A percentile compares a stretch with the other conserved stretches of the same genome.
Evolutionary conservation across 2,797 vertebrate genomes (phyloP).

Genomic region (Artibeus lituratus): DNA sequence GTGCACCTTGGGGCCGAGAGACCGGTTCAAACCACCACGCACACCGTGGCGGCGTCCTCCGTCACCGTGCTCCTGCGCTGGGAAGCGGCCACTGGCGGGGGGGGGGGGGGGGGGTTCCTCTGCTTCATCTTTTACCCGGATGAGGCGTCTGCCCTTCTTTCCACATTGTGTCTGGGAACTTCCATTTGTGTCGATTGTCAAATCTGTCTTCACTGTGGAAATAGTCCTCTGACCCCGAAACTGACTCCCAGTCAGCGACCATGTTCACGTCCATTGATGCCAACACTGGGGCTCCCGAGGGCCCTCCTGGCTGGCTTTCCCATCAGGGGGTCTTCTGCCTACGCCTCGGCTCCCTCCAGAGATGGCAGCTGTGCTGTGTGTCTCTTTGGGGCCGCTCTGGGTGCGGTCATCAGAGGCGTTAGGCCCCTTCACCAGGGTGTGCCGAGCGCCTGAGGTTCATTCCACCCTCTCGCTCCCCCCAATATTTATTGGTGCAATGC

Average conservation of each 20-base stretch:
- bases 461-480: neutral
- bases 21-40: neutral
- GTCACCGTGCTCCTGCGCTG: accelerated
- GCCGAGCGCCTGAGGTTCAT: accelerated
- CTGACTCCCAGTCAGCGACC: accelerated
- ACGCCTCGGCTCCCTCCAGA: accelerated
- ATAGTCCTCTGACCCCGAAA: neutral
- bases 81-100: too few species aligned
- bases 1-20: neutral
- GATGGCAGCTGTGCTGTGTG: accelerated
- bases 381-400: accelerated
- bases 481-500: accelerated
- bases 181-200: neutral
- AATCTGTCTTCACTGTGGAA: accelerated
- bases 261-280: accelerated
- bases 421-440: accelerated
- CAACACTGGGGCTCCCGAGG: accelerated
- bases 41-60: neutral
- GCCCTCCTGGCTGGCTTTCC: accelerated
- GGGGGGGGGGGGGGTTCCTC: neutral
- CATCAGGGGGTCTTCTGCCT: neutral
- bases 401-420: accelerated
- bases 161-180: accelerated
- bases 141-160: neutral
- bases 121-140: neutral